Base-by-base conservation (phyloP, 2,797 vertebrate species). In the Propithecus perrieri region DNA sequence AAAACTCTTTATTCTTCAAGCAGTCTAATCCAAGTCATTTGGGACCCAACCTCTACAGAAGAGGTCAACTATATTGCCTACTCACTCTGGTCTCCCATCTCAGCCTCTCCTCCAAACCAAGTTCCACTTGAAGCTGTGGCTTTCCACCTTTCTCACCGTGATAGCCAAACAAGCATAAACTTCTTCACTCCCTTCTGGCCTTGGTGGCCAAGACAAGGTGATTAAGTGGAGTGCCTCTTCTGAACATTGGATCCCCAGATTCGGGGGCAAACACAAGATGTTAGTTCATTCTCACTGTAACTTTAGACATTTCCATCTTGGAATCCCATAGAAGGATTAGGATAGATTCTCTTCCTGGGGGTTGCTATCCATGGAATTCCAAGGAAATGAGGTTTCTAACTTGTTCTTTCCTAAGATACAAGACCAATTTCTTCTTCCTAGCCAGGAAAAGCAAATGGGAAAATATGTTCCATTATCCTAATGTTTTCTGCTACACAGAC, bases 1-100 rank as follows among this genome's bases (percentile, higher is more conserved):
- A 67, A 74, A 94, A 35, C 3, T n/a, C 26, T 89, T 30, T 87
- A 72, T 91, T 94, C 65, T 48, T 92, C 87, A 74, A 93, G 17
- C 63, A 65, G 38, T 4, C 61, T 43, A 43, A 55, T 63, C 38
- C 57, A 7, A 72, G 53, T 83, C n/a, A 38, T 38, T 30, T 80
- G 71, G 30, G 24, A 59, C 35, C 13, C 41, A 91, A 1, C 43
- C 26, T 89, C 72, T 48, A 6, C 20, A 59, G 33, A 89, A 43
- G 22, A 89, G 48, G 20, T 74, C 12, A 33, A 38, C 53, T 59
- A 41, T 57, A 18, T 72, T 30, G n/a, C 41, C 41, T 38, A 41
- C 11, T 57, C 7, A 4, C 13, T 9, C 61, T 71, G n/a, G 50
- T 38, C 67, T 75, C 41, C 78, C 48, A 24, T 14, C n/a, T 61